Percentiles rank a stretch among this genome's conserved stretches.
Conservation (phyloP, 2,888 invertebrate genomes). For the Aplocera efformata region DNA sequence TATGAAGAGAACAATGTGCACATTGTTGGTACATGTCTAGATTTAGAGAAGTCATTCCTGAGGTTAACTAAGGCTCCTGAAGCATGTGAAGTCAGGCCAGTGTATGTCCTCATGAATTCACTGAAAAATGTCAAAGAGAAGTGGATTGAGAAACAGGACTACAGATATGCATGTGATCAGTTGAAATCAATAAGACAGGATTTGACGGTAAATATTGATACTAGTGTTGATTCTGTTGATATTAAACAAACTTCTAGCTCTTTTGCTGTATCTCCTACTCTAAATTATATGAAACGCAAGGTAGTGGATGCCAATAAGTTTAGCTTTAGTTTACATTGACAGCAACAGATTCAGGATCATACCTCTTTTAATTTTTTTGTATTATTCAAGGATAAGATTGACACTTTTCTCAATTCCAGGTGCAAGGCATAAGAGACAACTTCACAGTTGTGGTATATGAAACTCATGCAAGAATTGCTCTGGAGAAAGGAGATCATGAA, state of each 20-base stretch:
- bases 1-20: constrained; percentile 93
- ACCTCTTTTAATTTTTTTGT: constrained; percentile 1
- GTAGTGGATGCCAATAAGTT: too few relatives aligned
- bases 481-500: constrained; percentile 98
- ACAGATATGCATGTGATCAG: constrained; percentile 98
- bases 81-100: constrained; percentile 94
- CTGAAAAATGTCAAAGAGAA: constrained; percentile 94
- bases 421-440: constrained; percentile 96
- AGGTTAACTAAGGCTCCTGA: constrained; percentile 97
- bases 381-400: not conserved
- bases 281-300: too few relatives aligned
- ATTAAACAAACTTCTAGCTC: too few relatives aligned
- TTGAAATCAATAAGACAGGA: constrained; percentile 99
- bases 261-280: too few relatives aligned
- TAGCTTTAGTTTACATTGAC: too few relatives aligned
- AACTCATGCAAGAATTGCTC: constrained; percentile 97
- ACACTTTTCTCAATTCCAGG: constrained; percentile 75
- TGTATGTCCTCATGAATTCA: constrained; percentile 90
- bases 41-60: constrained; percentile 97
- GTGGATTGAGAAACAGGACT: constrained; percentile 95
- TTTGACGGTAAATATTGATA: constrained; percentile 90
- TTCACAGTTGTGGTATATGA: constrained; percentile 99
- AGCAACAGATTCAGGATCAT: too few relatives aligned
- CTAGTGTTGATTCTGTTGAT: not conserved
- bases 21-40: constrained; percentile 96